Percentiles rank a stretch among this genome's conserved stretches.
Evolutionary conservation across 2,888 invertebrate species (phyloP).

Genomic region (Philereme transversata): DNA sequence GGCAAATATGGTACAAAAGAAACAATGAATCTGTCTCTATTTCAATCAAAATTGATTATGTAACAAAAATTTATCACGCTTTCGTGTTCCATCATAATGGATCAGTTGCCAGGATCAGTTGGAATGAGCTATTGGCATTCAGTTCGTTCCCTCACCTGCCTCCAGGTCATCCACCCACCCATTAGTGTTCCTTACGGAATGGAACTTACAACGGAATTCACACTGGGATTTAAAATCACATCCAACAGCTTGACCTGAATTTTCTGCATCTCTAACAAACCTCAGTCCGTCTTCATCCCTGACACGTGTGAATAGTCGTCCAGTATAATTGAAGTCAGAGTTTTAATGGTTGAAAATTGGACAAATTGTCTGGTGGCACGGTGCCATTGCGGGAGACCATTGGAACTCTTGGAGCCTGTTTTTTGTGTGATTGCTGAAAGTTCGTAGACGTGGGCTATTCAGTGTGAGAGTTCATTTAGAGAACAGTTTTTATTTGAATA

Average conservation of each 20-base stretch:
- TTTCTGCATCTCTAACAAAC: neutral
- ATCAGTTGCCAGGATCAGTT: too few species aligned
- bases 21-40: too few species aligned
- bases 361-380: conserved; percentile 47
- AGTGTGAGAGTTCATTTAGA: conserved; percentile 15
- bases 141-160: too few species aligned
- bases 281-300: conserved; percentile 1
- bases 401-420: conserved; percentile 13
- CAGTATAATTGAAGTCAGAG: conserved; percentile 38
- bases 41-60: too few species aligned
- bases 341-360: conserved; percentile 51
- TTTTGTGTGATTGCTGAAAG: conserved; percentile 26
- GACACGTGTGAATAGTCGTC: conserved; percentile 18
- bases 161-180: too few species aligned
- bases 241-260: neutral
- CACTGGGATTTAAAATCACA: too few species aligned
- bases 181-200: too few species aligned
- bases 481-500: conserved; percentile 4
- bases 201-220: too few species aligned
- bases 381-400: conserved; percentile 29
- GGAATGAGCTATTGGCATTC: too few species aligned
- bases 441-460: conserved; percentile 17
- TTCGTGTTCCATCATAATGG: too few species aligned
- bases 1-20: too few species aligned
- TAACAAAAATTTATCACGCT: too few species aligned